These are phyloP conservation scores for Molanna angustata DNA, from an alignment of 2,888 invertebrate species.

Conservation along the genomic window DNA sequence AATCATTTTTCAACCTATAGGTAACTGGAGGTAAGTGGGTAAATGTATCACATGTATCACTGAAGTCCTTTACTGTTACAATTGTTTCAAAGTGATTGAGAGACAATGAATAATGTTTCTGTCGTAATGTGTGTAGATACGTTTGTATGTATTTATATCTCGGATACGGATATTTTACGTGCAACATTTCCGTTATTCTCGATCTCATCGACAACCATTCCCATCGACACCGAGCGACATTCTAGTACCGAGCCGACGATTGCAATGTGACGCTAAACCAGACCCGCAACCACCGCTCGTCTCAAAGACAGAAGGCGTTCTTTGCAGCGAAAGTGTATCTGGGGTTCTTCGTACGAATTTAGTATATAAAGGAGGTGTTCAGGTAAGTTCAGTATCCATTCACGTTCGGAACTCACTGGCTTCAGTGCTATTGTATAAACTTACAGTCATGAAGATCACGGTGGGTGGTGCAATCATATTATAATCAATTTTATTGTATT, in stretches of 20 bases:
- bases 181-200: not conserved
- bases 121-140: conserved; percentile 23
- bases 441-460: conserved; percentile 57
- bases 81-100: no score
- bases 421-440: conserved; percentile 54
- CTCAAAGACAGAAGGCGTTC: conserved; percentile 4
- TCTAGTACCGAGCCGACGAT: conserved; percentile 23
- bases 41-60: no score
- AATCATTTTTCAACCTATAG: no score
- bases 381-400: conserved; percentile 51
- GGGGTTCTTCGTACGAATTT: conserved; percentile 42
- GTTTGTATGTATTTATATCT: conserved; percentile 10
- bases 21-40: no score
- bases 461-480: conserved; percentile 42
- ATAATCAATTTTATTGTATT: conserved; percentile 2
- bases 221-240: conserved; percentile 20
- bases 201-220: conserved; percentile 3
- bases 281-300: not conserved
- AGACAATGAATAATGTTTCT: conserved; percentile 6
- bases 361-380: conserved; percentile 50
- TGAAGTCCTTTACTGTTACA: no score
- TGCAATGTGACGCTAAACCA: conserved; percentile 15
- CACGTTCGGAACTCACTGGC: conserved; percentile 55
- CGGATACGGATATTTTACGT: conserved; percentile 26
- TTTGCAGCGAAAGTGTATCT: conserved; percentile 54